Conservation (phyloP, 2,113 vertebrate species). For the Spea multiplicata region DNA sequence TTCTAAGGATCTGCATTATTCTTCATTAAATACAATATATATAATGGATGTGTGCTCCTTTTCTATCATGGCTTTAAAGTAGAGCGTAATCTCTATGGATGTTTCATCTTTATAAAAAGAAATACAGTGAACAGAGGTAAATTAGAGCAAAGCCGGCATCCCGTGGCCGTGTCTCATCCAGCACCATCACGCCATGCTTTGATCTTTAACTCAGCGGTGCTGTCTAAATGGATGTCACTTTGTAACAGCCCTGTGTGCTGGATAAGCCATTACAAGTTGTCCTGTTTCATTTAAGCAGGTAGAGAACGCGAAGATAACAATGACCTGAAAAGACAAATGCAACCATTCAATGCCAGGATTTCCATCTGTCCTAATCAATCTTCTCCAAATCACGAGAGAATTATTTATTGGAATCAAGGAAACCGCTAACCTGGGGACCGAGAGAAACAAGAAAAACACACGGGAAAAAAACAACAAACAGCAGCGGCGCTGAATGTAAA, state of each 20-base stretch:
- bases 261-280: slow-evolving; percentile 33
- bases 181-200: slow-evolving; percentile 26
- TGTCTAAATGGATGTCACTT: slow-evolving; percentile 41
- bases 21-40: background rate
- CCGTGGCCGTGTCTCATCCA: background rate
- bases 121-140: background rate
- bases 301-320: background rate
- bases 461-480: background rate
- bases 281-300: slow-evolving; percentile 37
- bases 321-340: slow-evolving; percentile 19
- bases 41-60: background rate
- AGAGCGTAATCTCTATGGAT: background rate
- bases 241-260: background rate
- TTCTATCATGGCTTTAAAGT: too few relatives aligned
- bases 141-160: slow-evolving; percentile 10
- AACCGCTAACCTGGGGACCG: background rate
- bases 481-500: background rate
- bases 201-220: slow-evolving; percentile 13
- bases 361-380: slow-evolving; percentile 29
- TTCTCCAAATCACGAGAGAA: slow-evolving; percentile 17
- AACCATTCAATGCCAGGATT: slow-evolving; percentile 37
- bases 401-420: slow-evolving; percentile 25
- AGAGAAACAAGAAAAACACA: background rate
- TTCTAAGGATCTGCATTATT: too few relatives aligned
- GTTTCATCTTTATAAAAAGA: background rate